Conservation (phyloP, 2,113 vertebrate species). For the Pseudois nayaur region DNA sequence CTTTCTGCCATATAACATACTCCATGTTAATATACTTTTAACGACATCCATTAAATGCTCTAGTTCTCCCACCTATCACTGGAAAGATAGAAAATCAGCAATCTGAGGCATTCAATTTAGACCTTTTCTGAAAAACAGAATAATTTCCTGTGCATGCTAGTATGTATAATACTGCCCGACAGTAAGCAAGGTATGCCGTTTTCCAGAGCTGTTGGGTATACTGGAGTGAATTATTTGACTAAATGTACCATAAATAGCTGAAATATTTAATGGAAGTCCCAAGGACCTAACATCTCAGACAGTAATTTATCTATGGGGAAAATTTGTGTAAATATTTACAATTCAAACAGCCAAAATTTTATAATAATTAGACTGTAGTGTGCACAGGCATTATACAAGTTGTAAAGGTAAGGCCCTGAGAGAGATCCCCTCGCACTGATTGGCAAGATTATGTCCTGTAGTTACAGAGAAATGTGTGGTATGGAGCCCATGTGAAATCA, state of each 20-base stretch:
- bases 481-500: background rate
- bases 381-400: background rate
- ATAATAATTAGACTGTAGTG: background rate
- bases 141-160: background rate
- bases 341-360: background rate
- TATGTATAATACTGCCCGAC: background rate
- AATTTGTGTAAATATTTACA: slow-evolving; percentile 36
- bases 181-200: background rate
- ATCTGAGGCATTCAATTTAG: background rate
- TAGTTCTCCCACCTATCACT: background rate
- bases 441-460: background rate
- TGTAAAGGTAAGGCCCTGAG: background rate
- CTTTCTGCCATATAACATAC: background rate
- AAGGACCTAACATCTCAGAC: background rate
- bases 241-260: background rate
- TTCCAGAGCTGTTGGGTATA: background rate
- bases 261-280: background rate
- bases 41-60: background rate
- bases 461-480: background rate
- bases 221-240: background rate
- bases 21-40: background rate
- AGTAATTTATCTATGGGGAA: background rate
- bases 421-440: background rate
- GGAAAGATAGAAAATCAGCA: background rate
- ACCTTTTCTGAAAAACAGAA: background rate